These are phyloP conservation scores for Conops quadrifasciatus DNA, from an alignment of 2,888 invertebrate genomes.

Conservation along the genomic window DNA sequence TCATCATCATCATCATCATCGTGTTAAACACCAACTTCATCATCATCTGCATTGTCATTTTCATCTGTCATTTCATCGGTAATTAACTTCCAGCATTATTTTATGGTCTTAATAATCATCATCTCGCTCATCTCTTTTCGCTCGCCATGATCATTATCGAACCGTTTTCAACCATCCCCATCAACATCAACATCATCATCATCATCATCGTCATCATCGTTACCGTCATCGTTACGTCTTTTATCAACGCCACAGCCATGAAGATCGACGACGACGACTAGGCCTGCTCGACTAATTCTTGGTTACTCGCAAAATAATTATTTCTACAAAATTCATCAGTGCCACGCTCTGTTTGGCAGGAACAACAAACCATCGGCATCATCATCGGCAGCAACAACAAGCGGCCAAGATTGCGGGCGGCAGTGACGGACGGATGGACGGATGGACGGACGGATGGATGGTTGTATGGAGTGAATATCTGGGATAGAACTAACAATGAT, in stretches of 20 bases:
- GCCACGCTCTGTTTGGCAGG: constrained; percentile 31
- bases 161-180: not conserved
- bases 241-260: not conserved
- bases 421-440: not conserved
- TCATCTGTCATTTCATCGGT: too few relatives aligned
- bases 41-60: too few relatives aligned
- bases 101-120: too few relatives aligned
- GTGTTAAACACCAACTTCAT: too few relatives aligned
- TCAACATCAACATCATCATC: not conserved
- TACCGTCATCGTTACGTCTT: constrained; percentile 2
- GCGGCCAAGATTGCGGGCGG: not conserved
- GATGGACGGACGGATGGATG: not conserved
- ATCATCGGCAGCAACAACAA: not conserved
- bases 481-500: constrained; percentile 22
- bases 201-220: not conserved
- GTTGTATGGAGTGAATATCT: not conserved
- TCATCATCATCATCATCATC: too few relatives aligned
- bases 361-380: constrained; percentile 21
- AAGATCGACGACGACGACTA: constrained; percentile 2
- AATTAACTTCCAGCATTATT: too few relatives aligned
- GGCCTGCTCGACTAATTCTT: not conserved
- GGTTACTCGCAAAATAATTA: constrained; percentile 27
- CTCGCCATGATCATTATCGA: too few relatives aligned
- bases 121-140: too few relatives aligned
- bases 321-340: constrained; percentile 27